Percentiles rank a stretch among this genome's conserved stretches.
phyloP scores from a whole-genome alignment of 2,888 invertebrate species.

The Agriopis aurantiaria region DNA sequence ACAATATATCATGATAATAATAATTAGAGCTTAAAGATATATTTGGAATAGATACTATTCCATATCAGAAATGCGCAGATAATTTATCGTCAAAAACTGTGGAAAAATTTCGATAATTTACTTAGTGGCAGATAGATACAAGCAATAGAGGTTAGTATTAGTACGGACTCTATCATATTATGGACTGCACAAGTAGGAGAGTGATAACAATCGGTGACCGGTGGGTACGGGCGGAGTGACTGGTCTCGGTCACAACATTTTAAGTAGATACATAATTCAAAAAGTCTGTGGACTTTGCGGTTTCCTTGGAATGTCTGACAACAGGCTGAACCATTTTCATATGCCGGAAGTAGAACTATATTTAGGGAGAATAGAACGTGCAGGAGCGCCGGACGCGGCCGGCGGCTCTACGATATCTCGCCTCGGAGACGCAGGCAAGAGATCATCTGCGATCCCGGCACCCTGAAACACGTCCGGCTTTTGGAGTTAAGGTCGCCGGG shows the following conservation, averaged over 20 bases:
- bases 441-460: constrained; percentile 9
- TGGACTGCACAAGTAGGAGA: neutral
- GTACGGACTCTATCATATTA: no score
- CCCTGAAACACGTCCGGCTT: constrained; percentile 56
- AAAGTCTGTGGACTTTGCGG: neutral
- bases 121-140: neutral
- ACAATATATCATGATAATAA: no score
- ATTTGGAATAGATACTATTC: no score
- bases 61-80: no score
- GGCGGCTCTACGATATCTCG: neutral
- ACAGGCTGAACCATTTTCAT: constrained; percentile 8
- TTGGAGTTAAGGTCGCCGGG: constrained; percentile 72
- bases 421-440: neutral
- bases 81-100: no score
- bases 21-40: no score
- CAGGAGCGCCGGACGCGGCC: constrained; percentile 2
- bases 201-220: neutral
- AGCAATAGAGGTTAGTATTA: no score
- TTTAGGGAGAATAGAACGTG: constrained; percentile 8
- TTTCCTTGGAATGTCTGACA: constrained; percentile 14
- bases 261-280: neutral
- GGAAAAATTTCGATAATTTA: neutral
- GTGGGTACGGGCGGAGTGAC: neutral
- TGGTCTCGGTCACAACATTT: neutral
- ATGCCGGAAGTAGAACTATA: constrained; percentile 14